Conservation (phyloP, 2,113 vertebrate species). For the Sprattus sprattus region DNA sequence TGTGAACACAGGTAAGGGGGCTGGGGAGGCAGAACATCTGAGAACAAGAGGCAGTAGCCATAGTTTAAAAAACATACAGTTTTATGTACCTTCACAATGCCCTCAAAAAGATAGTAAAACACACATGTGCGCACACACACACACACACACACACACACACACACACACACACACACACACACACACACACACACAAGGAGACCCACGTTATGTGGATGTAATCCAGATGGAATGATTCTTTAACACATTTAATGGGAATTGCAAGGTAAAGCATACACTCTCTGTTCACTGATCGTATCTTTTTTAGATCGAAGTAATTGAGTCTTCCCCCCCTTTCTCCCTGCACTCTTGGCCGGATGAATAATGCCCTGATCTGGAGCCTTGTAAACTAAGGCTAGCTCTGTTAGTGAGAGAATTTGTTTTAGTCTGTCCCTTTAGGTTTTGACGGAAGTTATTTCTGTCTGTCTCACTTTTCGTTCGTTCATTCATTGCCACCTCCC, state of each 20-base stretch:
- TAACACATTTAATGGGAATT: conserved; percentile 86
- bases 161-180: conserved; percentile 43
- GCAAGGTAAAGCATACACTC: conserved; percentile 86
- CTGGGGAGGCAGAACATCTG: conserved; percentile 55
- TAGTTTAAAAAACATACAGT: conserved; percentile 9
- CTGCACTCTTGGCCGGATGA: conserved; percentile 77
- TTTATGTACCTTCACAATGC: conserved; percentile 7
- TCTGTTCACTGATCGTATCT: conserved; percentile 88
- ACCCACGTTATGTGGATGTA: not conserved
- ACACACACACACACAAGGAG: conserved; percentile 22
- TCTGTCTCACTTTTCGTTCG: conserved; percentile 83
- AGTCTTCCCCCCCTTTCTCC: conserved; percentile 75
- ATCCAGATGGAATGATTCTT: conserved; percentile 85
- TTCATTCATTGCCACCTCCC: conserved; percentile 56
- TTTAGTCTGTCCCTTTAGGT: conserved; percentile 62
- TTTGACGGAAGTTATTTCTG: conserved; percentile 80
- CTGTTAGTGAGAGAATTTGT: conserved; percentile 72
- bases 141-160: conserved; percentile 26
- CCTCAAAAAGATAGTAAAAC: conserved; percentile 18
- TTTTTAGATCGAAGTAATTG: conserved; percentile 89
- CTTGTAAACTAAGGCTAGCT: conserved; percentile 82
- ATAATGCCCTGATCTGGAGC: conserved; percentile 89
- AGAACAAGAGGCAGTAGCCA: conserved; percentile 30
- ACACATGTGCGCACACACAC: conserved; percentile 29
- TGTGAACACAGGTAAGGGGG: conserved; percentile 60